A percentile compares a stretch with the other conserved stretches of the same genome.
phyloP scores from a whole-genome alignment of 2,797 vertebrate genomes.

The Valencia hispanica region DNA sequence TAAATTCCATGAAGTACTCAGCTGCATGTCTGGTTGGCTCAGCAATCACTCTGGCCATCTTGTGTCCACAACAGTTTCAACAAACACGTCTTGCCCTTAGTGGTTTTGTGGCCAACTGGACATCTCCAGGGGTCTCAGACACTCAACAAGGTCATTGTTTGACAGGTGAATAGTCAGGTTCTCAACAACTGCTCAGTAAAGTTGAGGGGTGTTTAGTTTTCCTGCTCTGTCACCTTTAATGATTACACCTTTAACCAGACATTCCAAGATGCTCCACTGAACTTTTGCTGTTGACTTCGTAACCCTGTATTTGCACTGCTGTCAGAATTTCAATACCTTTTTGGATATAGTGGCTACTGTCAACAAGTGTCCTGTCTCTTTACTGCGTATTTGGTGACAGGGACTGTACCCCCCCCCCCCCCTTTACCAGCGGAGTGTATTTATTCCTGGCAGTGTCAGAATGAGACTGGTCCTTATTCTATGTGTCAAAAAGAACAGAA shows the following conservation, averaged over 20 bases:
- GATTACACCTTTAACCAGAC: background rate
- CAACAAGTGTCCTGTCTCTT: background rate
- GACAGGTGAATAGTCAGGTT: background rate
- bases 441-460: slow-evolving; percentile 1
- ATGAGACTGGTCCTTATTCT: slow-evolving; percentile 1
- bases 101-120: background rate
- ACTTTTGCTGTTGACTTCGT: slow-evolving; percentile 1
- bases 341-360: background rate
- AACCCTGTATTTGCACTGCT: slow-evolving; percentile 1
- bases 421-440: background rate
- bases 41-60: background rate
- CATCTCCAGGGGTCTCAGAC: background rate
- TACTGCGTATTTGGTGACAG: background rate
- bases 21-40: background rate
- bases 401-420: background rate
- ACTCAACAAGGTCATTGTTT: background rate
- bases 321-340: slow-evolving; percentile 1
- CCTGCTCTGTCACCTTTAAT: background rate
- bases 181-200: background rate
- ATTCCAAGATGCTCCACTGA: background rate
- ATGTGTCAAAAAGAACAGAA: background rate
- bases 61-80: background rate
- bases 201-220: background rate
- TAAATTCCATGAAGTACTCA: background rate
- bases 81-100: background rate